These are phyloP conservation scores for Cricetomys ansorgei DNA, from an alignment of 2,113 vertebrate species.

Conservation along the genomic window DNA sequence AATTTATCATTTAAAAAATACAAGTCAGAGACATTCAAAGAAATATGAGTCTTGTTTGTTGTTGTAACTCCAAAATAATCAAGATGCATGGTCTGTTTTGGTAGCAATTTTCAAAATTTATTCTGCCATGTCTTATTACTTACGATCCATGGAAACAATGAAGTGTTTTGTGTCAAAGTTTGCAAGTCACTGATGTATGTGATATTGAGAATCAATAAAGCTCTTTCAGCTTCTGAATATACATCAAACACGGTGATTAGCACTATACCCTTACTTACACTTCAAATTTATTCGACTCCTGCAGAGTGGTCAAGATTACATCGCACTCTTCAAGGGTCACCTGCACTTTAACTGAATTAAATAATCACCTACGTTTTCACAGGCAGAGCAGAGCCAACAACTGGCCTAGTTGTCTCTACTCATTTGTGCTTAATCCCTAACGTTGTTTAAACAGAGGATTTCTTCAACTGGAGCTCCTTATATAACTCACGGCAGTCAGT, in stretches of 20 bases:
- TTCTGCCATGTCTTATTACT: neutral
- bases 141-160: neutral
- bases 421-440: slow-evolving; percentile 6
- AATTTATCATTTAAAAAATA: neutral
- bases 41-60: neutral
- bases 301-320: neutral
- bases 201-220: slow-evolving; percentile 50
- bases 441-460: slow-evolving; percentile 18
- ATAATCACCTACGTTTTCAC: slow-evolving; percentile 21
- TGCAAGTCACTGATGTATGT: neutral
- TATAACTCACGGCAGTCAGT: neutral
- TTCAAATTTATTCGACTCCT: neutral
- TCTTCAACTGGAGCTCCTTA: neutral
- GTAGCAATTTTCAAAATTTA: neutral
- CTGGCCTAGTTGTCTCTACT: neutral
- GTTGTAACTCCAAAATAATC: slow-evolving; percentile 21
- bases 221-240: slow-evolving; percentile 1
- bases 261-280: neutral
- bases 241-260: neutral
- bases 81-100: neutral
- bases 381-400: neutral
- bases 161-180: slow-evolving; percentile 21
- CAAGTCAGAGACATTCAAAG: neutral
- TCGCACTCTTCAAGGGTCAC: neutral
- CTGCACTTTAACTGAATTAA: neutral